These are phyloP conservation scores for Lochmaea capreae DNA, from an alignment of 2,888 invertebrate genomes.

Conservation along the genomic window DNA sequence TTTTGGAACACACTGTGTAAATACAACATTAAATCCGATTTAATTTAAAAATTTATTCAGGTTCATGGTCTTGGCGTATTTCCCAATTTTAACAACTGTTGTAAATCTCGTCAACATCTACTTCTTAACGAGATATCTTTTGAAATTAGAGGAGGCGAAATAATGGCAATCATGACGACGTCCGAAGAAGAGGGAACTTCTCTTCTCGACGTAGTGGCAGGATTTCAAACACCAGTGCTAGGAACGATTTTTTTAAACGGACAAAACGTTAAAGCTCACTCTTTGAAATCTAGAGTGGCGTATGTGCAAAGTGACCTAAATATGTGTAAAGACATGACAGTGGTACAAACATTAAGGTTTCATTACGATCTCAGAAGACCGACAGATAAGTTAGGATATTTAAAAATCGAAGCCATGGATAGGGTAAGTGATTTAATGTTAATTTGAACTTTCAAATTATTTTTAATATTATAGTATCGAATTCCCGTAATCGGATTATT, in stretches of 20 bases:
- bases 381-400: conserved; percentile 70
- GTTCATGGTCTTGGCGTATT: conserved; percentile 56
- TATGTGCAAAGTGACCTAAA: conserved; percentile 81
- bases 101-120: conserved; percentile 58
- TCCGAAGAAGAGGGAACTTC: conserved; percentile 88
- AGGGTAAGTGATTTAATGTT: conserved; percentile 68
- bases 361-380: conserved; percentile 81
- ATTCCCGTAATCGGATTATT: not conserved
- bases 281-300: conserved; percentile 78
- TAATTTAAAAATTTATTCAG: conserved; percentile 45
- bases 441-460: not conserved
- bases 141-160: conserved; percentile 91
- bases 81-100: conserved; percentile 51
- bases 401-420: conserved; percentile 80
- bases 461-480: no score
- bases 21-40: no score
- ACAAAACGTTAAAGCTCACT: conserved; percentile 78
- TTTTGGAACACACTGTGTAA: not conserved
- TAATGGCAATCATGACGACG: conserved; percentile 91
- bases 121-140: conserved; percentile 78
- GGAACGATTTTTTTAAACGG: conserved; percentile 92
- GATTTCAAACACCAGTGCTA: conserved; percentile 70
- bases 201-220: conserved; percentile 87
- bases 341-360: conserved; percentile 88
- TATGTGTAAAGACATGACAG: conserved; percentile 88